Percentiles rank a stretch among this genome's conserved stretches.
phyloP scores from a whole-genome alignment of 2,888 invertebrate genomes.

The Pantelozetes paolii region DNA sequence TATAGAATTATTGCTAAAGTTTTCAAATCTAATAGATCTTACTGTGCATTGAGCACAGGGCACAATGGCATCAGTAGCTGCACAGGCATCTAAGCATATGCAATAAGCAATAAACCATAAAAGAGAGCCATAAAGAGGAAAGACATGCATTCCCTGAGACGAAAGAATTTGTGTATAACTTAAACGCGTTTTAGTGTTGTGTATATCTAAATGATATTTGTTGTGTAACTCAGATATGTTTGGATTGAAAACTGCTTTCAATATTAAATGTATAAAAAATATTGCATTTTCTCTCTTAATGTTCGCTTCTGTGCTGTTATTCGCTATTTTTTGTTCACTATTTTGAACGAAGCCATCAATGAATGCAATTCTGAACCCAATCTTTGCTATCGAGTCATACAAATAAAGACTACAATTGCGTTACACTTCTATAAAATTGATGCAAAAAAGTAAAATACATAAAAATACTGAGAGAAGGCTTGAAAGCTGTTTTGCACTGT shows the following conservation, averaged over 20 bases:
- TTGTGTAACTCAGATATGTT: constrained; percentile 1
- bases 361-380: constrained; percentile 10
- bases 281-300: constrained; percentile 29
- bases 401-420: not conserved
- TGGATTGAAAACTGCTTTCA: not conserved
- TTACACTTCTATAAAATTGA: not conserved
- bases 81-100: constrained; percentile 7
- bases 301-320: not conserved
- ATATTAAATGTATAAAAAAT: constrained; percentile 9
- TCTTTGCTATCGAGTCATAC: constrained; percentile 20
- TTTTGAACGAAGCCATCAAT: constrained; percentile 21
- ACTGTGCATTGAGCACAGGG: not conserved
- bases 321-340: constrained; percentile 14
- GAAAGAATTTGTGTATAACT: constrained; percentile 26
- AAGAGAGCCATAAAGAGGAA: constrained; percentile 28
- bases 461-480: constrained; percentile 6
- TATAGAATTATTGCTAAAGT: too few species aligned
- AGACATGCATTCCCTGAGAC: constrained; percentile 31
- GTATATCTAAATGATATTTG: constrained; percentile 31
- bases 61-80: not conserved
- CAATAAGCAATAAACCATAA: constrained; percentile 33
- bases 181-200: not conserved
- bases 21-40: too few species aligned
- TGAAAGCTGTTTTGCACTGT: not conserved
- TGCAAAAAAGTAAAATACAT: not conserved